Percentiles rank a stretch among this genome's conserved stretches.
Conservation (phyloP, 2,888 invertebrate genomes). For the Agonopterix alstromeriana region DNA sequence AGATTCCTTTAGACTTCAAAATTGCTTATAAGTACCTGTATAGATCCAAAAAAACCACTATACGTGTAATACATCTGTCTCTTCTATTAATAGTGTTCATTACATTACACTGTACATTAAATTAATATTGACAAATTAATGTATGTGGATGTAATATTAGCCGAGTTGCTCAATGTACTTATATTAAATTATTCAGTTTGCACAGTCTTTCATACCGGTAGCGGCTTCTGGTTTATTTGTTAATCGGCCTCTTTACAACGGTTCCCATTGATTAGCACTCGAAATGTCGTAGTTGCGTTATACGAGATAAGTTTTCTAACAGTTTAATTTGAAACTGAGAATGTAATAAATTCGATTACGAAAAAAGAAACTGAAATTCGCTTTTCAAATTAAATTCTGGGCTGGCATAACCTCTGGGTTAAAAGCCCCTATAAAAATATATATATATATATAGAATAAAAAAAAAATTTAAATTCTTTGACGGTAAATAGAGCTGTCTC, state of each 20-base stretch:
- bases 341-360: too few species aligned
- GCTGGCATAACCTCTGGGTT: too few species aligned
- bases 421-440: too few species aligned
- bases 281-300: too few species aligned
- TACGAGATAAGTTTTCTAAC: too few species aligned
- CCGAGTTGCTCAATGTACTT: conserved; percentile 38
- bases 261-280: background rate
- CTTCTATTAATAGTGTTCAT: too few species aligned
- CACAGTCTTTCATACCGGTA: conserved; percentile 27
- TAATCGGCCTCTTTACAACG: background rate
- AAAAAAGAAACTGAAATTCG: background rate
- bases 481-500: conserved; percentile 26
- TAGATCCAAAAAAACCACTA: too few species aligned
- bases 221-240: conserved; percentile 45
- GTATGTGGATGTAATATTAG: conserved; percentile 28
- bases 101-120: background rate
- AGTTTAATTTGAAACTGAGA: too few species aligned
- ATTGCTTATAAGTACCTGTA: too few species aligned
- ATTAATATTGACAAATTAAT: conserved; percentile 7
- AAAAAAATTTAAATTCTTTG: too few species aligned
- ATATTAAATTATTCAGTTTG: conserved; percentile 41
- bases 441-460: too few species aligned
- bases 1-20: background rate
- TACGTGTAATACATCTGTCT: too few species aligned
- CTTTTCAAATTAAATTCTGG: background rate